These are phyloP conservation scores for Choloepus didactylus DNA, from an alignment of 2,797 vertebrate genomes.

Conservation along the genomic window DNA sequence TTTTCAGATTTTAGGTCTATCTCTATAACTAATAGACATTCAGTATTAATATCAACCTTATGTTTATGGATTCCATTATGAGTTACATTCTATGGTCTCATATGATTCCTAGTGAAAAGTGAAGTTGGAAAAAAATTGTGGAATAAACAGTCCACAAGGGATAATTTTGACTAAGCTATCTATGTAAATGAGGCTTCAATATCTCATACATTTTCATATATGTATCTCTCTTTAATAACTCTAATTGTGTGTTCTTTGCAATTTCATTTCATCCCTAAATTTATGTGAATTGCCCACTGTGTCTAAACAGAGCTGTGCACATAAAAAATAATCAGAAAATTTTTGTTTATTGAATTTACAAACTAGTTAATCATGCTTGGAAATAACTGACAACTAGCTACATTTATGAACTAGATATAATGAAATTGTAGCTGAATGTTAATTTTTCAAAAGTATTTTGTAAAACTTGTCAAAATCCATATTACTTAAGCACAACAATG, in stretches of 20 bases:
- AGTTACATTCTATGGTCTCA: not conserved
- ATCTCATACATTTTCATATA: no score
- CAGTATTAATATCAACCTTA: not conserved
- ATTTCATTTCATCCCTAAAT: no score
- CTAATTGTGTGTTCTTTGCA: no score
- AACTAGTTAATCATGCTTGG: not conserved
- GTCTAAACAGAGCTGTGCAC: no score
- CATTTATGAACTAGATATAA: not conserved
- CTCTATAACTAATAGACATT: not conserved
- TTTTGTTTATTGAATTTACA: not conserved
- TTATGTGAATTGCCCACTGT: no score
- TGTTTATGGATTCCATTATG: not conserved
- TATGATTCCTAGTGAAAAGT: constrained; percentile 5
- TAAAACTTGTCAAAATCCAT: not conserved
- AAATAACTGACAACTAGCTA: not conserved
- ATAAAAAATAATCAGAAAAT: not conserved
- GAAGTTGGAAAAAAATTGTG: not conserved
- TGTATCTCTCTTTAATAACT: no score
- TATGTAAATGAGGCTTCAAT: no score
- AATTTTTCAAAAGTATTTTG: not conserved
- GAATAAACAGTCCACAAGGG: not conserved
- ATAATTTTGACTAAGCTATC: not conserved
- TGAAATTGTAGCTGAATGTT: not conserved
- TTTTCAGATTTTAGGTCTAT: not conserved
- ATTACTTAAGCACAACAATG: not conserved